phyloP scores from a whole-genome alignment of 2,113 vertebrate species.

The Alligator mississippiensis region DNA sequence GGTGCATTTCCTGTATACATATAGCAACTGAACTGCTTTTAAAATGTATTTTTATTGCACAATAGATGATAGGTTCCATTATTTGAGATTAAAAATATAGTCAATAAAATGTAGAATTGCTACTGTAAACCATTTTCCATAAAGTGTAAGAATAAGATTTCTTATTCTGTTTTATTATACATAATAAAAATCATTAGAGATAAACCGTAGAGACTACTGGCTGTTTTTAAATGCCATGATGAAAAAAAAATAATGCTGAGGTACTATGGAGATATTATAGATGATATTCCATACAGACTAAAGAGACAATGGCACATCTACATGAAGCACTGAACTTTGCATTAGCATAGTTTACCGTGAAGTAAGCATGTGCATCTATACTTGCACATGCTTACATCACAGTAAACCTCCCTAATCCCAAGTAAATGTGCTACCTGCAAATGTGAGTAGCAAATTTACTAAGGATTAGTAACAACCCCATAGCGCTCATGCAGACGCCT shows the following conservation, averaged over 20 bases:
- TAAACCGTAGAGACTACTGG: neutral
- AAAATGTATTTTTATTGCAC: neutral
- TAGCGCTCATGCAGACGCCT: too few relatives aligned
- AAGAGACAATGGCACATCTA: neutral
- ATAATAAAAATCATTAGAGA: neutral
- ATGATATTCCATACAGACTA: neutral
- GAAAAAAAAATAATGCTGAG: neutral
- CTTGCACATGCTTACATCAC: too few relatives aligned
- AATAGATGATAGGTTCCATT: neutral
- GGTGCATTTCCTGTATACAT: neutral
- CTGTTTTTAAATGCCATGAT: constrained; percentile 6
- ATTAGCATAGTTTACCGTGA: too few relatives aligned
- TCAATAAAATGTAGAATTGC: neutral
- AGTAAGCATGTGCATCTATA: too few relatives aligned
- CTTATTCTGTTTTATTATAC: neutral
- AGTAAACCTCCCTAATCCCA: too few relatives aligned
- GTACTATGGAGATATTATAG: neutral
- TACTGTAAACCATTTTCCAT: neutral
- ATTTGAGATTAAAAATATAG: neutral
- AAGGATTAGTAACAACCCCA: too few relatives aligned
- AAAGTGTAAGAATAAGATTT: neutral
- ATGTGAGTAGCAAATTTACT: too few relatives aligned
- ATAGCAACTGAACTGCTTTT: neutral
- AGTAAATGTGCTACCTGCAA: too few relatives aligned
- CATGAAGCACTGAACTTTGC: too few relatives aligned